Evolutionary conservation across 2,888 invertebrate genomes (phyloP), one percentile per base, ranked within the genome.

Genomic region (Oscheius onirici): DNA sequence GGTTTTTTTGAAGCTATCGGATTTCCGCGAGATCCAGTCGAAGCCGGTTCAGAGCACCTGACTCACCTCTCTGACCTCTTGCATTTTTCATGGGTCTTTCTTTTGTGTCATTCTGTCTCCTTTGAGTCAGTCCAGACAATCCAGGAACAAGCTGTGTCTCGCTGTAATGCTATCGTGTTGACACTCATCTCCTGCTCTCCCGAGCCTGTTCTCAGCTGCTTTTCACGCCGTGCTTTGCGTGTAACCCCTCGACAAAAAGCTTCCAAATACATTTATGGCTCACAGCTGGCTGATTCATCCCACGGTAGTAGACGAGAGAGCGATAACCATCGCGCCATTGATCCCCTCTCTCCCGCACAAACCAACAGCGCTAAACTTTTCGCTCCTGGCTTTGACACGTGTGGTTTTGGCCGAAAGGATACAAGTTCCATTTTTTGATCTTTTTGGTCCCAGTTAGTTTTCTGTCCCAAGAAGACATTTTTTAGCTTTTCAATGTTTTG

Each of bases 91-190:
- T n/a, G n/a, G n/a, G n/a, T n/a, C n/a, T n/a, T n/a, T n/a, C n/a
- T n/a, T n/a, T n/a, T n/a, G n/a, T n/a, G n/a, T n/a, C n/a, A n/a
- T n/a, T n/a, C n/a, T n/a, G n/a, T n/a, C n/a, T n/a, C n/a, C n/a
- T n/a, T n/a, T n/a, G n/a, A n/a, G 0, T 34, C 34, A 8, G 3
- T 34, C 34, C 34, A 34, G 34, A 34, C 0, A 6, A 34, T 34
- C 34, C 34, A 34, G 34, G 34, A 34, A 34, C 34, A 34, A 34
- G 34, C 3, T 34, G 34, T 6, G 3, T 20, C 43, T n/a, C 46
- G 63, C 49, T 63, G 63, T 63, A 63, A 63, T 63, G 63, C 63
- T 63, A 63, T 63, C 49, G 63, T 63, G 63, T 63, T 63, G 63
- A 63, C 63, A 44, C 49, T 63, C 49, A 22, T 49, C 34, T 11